Evolutionary conservation across 2,888 invertebrate species (phyloP), one percentile per base, ranked within the genome.

Genomic region (Lampropteryx suffumata): DNA sequence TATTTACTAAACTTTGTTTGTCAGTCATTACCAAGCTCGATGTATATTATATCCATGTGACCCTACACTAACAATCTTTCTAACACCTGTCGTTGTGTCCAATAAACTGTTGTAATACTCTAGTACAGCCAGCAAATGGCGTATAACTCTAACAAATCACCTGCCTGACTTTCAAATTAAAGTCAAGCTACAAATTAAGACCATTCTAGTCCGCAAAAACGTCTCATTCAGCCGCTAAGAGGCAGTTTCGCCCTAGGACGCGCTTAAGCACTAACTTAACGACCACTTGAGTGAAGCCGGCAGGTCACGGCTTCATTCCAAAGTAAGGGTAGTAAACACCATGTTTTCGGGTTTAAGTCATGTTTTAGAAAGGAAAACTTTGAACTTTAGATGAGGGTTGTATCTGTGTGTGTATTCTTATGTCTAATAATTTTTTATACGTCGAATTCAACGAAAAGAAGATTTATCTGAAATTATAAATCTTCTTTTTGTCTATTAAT

Each of bases 241-340:
- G 40, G 48, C n/a, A 27, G 32, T 29, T 34, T 17, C 14, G 30
- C 30, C 36, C 42, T 41, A 36, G 42, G 32, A 26, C 33, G 29
- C 37, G 47, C 34, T 47, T 43, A 48, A 44, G 47, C 34, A 40
- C 47, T 48, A 43, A 28, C 39, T 35, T 48, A 44, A 48, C 44
- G 43, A 48, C 26, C 47, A 43, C 46, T 39, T 24, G 26, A 6
- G 11, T 21, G 21, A 28, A 14, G 11, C 30, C 24, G 36, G 28
- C 35, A 35, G 47, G 43, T 29, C 43, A 36, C 48, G 43, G 35
- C 53, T 48, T 48, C 27, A 44, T 49, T 40, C 35, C 29, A 11
- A 24, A 21, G 34, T 33, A 13, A 28, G 30, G 35, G 24, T 8
- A 32, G 35, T 48, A 45, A 53, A 41, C 39, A 53, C 48, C 10